Base-by-base conservation (phyloP, 23 tunicate species). In the Halocynthia aurantium region DNA sequence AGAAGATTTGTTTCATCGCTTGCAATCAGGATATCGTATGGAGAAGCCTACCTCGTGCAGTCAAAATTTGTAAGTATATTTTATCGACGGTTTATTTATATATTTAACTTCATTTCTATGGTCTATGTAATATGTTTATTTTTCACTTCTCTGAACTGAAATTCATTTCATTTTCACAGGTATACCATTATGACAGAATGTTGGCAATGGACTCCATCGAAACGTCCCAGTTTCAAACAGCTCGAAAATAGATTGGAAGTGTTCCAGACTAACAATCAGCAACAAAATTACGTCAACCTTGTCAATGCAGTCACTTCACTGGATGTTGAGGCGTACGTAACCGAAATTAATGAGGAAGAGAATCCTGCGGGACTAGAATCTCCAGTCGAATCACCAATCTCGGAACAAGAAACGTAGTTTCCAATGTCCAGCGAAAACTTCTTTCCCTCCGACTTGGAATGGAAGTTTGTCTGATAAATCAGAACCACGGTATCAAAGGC, bases 161-260 rank as follows among this genome's bases (percentile, higher is more conserved):
- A 67, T 18, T 67, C 20, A n/a, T 20, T 67, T 17, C 0, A 11
- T 19, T 40, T 72, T 51, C 11, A 9, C 62, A 92, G 98, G 50
- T 92, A 92, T 77, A 20, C 50, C 44, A 78, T 92, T 6, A 92
- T 92, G 98, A 31, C 53, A 55, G 61, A 61, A 7, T 92, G 98
- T 74, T 92, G 98, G 98, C 52, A 86, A 51, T 92, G 98, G 98
- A 60, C 53, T 12, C 88, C 98, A 15, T 68, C 76, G 13, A 83
- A 92, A 15, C 77, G 98, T 49, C 98, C 98, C 7, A 61, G 77
- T 50, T 92, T 92, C 72, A 78, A 70, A 73, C 52, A 92, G 7
- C 81, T 91, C 62, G 82, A 77, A 40, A 70, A 85, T 9, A 22
- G 20, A 7, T 55, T 77, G 73, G 49, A 51, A 62, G 0, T 60